Conservation (phyloP, 2,113 vertebrate species). For the Limnothrissa miodon region DNA sequence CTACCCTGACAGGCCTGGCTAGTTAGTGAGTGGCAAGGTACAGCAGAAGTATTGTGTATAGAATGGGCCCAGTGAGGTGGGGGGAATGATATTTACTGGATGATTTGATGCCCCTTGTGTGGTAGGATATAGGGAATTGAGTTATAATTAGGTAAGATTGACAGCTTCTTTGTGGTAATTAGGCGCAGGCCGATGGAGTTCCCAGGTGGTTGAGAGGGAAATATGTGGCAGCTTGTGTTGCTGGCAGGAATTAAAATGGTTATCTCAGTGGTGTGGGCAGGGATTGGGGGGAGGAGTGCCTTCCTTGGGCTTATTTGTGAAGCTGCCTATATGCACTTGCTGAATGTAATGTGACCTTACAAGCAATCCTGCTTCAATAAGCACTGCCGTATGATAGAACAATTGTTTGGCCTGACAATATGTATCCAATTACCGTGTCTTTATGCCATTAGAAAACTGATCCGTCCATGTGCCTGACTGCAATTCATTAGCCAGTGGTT, state of each 20-base stretch:
- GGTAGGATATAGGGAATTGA: slow-evolving; percentile 48
- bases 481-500: slow-evolving; percentile 58
- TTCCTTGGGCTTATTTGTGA: slow-evolving; percentile 53
- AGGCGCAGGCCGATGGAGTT: slow-evolving; percentile 60
- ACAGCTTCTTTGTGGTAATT: slow-evolving; percentile 68
- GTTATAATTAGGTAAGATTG: slow-evolving; percentile 67
- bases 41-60: slow-evolving; percentile 50
- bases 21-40: neutral
- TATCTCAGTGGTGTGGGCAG: slow-evolving; percentile 29
- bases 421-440: slow-evolving; percentile 68
- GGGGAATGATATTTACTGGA: slow-evolving; percentile 52
- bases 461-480: slow-evolving; percentile 63
- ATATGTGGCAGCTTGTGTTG: slow-evolving; percentile 22
- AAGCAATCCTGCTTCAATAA: slow-evolving; percentile 46
- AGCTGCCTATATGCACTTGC: slow-evolving; percentile 52
- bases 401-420: slow-evolving; percentile 67
- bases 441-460: slow-evolving; percentile 64
- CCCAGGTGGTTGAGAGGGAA: slow-evolving; percentile 45
- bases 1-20: neutral
- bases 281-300: slow-evolving; percentile 32
- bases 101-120: slow-evolving; percentile 55
- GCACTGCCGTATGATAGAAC: slow-evolving; percentile 56
- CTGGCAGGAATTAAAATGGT: slow-evolving; percentile 37
- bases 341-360: slow-evolving; percentile 45
- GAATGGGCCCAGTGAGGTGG: slow-evolving; percentile 39